Conservation (phyloP, 2,888 invertebrate genomes). For the Ectemnius continuus region DNA sequence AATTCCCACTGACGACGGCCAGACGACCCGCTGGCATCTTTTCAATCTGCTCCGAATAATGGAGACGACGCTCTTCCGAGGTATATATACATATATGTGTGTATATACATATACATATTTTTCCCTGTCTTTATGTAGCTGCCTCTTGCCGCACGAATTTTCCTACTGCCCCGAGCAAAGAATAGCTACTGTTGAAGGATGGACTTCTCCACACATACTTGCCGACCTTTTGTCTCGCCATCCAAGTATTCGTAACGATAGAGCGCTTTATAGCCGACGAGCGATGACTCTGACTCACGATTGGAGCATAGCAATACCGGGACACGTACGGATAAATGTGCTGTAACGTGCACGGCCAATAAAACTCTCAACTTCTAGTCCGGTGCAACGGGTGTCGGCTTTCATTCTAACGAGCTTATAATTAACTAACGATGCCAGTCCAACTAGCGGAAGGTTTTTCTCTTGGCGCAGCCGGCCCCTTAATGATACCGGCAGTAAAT, state of each 20-base stretch:
- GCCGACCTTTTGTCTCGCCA: background rate
- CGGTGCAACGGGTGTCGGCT: slow-evolving; percentile 29
- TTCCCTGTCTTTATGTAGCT: slow-evolving; percentile 25
- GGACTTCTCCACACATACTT: background rate
- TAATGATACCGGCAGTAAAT: slow-evolving; percentile 12
- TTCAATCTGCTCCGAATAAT: slow-evolving; percentile 40
- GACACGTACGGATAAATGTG: slow-evolving; percentile 1
- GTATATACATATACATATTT: slow-evolving; percentile 25
- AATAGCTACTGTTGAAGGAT: too few relatives aligned
- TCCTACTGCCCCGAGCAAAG: too few relatives aligned
- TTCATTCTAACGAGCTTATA: slow-evolving; percentile 47
- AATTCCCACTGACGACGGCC: slow-evolving; percentile 16
- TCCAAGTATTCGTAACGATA: background rate
- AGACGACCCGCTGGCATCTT: slow-evolving; percentile 36
- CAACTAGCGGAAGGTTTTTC: slow-evolving; percentile 29
- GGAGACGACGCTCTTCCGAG: slow-evolving; percentile 28
- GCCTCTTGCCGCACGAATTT: too few relatives aligned
- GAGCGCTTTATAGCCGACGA: background rate
- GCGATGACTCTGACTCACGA: slow-evolving; percentile 12
- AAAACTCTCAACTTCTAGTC: too few relatives aligned
- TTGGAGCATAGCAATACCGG: slow-evolving; percentile 15
- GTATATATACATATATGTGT: slow-evolving; percentile 9
- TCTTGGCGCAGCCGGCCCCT: slow-evolving; percentile 5
- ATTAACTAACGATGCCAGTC: slow-evolving; percentile 41
- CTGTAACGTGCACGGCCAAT: too few relatives aligned